Conservation (phyloP, 2,797 vertebrate species). For the Falco rusticolus region DNA sequence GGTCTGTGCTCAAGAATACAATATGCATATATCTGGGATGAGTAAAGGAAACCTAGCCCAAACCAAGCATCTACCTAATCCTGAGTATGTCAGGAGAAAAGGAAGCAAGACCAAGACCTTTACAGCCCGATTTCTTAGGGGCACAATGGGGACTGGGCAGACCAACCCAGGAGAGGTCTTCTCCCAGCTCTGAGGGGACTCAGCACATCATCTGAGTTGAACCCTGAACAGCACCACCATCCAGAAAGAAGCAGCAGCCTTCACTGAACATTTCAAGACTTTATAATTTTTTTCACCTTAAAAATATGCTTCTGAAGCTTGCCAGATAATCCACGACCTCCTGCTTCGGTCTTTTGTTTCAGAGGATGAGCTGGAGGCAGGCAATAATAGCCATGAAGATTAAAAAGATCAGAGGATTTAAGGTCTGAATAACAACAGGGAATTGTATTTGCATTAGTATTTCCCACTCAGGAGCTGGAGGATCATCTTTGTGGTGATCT, state of each 20-base stretch:
- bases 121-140: neutral
- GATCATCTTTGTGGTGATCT: neutral
- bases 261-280: neutral
- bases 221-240: neutral
- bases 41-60: neutral
- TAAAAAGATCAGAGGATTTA: neutral
- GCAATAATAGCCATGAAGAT: neutral
- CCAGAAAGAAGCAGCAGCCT: neutral
- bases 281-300: neutral
- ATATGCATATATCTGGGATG: accelerated
- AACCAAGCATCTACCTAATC: neutral
- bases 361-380: neutral
- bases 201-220: neutral
- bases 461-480: neutral
- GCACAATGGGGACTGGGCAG: accelerated
- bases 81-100: neutral
- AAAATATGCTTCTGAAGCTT: neutral
- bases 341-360: neutral
- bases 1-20: neutral
- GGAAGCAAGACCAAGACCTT: neutral
- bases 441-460: neutral
- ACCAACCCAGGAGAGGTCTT: neutral
- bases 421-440: neutral
- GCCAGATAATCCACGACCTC: neutral
- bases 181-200: neutral